Conservation (phyloP, 2,888 invertebrate genomes). For the Phortica okadai region DNA sequence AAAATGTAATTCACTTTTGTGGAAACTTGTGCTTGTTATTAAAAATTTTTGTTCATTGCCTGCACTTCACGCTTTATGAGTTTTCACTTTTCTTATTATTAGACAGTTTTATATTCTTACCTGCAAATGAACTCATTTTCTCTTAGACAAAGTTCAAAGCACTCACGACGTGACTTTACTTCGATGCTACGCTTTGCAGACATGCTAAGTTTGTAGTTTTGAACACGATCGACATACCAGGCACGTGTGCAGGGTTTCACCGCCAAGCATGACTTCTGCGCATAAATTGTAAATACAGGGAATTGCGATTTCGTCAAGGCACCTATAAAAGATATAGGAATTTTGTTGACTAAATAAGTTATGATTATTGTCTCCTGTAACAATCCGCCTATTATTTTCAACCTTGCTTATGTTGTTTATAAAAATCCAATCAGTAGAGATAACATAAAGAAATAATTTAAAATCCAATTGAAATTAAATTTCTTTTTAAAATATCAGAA, state of each 20-base stretch:
- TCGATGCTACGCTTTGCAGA: constrained; percentile 86
- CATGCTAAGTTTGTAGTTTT: constrained; percentile 89
- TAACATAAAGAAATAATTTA: too few relatives aligned
- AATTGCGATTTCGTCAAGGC: constrained; percentile 94
- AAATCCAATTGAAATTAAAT: too few relatives aligned
- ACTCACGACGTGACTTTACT: constrained; percentile 89
- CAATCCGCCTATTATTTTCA: too few relatives aligned
- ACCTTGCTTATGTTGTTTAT: too few relatives aligned
- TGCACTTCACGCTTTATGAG: neutral
- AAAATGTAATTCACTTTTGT: neutral
- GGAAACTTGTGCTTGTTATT: neutral
- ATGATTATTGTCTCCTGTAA: too few relatives aligned
- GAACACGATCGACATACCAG: constrained; percentile 96
- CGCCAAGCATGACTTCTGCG: constrained; percentile 93
- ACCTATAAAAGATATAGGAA: constrained; percentile 79
- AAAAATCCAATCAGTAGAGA: too few relatives aligned
- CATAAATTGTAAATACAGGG: constrained; percentile 97
- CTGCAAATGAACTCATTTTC: constrained; percentile 95
- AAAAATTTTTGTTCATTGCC: neutral
- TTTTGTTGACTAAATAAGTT: too few relatives aligned
- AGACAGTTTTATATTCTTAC: constrained; percentile 78
- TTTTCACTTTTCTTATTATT: constrained; percentile 6
- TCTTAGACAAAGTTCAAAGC: constrained; percentile 92
- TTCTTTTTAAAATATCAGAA: too few relatives aligned
- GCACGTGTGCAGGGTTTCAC: constrained; percentile 92